phyloP scores from a whole-genome alignment of 2,888 invertebrate species.

The Deilephila elpenor region DNA sequence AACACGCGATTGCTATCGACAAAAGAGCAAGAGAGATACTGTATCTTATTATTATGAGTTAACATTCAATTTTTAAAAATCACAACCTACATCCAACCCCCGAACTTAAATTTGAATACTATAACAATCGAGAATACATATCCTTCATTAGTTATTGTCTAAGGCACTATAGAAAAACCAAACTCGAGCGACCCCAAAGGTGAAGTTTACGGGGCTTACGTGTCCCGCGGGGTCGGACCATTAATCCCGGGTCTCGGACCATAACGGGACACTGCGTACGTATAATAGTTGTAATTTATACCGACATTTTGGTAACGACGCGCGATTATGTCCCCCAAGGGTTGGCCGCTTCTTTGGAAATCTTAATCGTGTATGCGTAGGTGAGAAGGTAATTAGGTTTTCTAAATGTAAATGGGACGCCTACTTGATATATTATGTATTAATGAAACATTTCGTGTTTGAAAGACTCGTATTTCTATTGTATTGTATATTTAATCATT shows the following conservation, averaged over 20 bases:
- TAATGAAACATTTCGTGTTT: background rate
- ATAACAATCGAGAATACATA: background rate
- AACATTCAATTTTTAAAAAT: too few species aligned
- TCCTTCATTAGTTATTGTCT: background rate
- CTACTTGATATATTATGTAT: too few species aligned
- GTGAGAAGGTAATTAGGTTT: background rate
- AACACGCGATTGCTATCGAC: too few species aligned
- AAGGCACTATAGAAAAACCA: background rate
- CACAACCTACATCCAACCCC: too few species aligned
- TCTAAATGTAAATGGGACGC: background rate
- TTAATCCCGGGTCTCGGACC: constrained; percentile 30
- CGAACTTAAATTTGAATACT: too few species aligned
- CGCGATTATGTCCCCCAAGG: constrained; percentile 9
- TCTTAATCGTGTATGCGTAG: constrained; percentile 1
- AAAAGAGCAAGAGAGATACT: too few species aligned
- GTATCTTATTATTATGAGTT: too few species aligned
- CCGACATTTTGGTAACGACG: constrained; percentile 25
- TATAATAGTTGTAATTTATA: constrained; percentile 32
- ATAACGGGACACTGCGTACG: constrained; percentile 27
- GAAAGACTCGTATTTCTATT: background rate
- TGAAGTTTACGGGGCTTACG: constrained; percentile 28
- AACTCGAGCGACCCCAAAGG: background rate
- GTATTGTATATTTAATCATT: too few species aligned
- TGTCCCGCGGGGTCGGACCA: constrained; percentile 27
- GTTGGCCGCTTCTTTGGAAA: constrained; percentile 7